Base-by-base conservation (phyloP, 2,797 vertebrate species). In the Myotis findleyi region DNA sequence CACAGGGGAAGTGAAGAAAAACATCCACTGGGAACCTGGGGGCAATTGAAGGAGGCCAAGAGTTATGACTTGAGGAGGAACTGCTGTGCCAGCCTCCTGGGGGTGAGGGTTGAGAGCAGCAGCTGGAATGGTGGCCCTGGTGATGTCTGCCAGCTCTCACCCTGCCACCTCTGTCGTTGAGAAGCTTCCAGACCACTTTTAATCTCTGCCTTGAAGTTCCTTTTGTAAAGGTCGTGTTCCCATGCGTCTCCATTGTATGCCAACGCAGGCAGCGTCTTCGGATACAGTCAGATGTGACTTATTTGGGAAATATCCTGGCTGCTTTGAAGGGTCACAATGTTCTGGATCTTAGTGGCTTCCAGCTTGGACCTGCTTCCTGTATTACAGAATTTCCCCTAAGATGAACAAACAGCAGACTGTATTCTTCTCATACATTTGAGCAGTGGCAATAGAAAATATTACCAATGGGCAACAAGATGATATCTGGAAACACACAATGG, bases 401-500 rank as follows among this genome's bases (percentile, higher is more conserved):
- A 62, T 20, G 25, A 96, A 89, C 44, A 79, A 87, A 84, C 41
- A 38, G 9, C 51, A 33, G 47, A 51, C 68, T 89, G 27, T 72
- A 96, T 94, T 85, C 38, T 71, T 77, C 75, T 86, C 80, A 75
- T 33, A 53, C 7, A 53, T 91, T 64, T 30, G 44, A 92, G 57
- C n/a, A 64, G 55, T 59, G 47, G 47, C 41, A 87, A 69, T 71
- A 95, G 95, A 93, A 94, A 97, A 93, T 84, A 77, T 82, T 79
- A 81, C 81, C 71, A 91, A 17, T 76, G 33, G 33, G 71, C 36
- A 79, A 85, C 62, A 83, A 91, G 92, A 90, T 92, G 75, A 2
- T 94, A 96, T 97, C 96, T 90, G 69, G 75, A 81, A 92, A 71
- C 53, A 86, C 51, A 94, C 92, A 96, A 94, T 93, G 71, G 90